phyloP scores from a whole-genome alignment of 2,797 vertebrate genomes.

The Apogon hyalosoma region DNA sequence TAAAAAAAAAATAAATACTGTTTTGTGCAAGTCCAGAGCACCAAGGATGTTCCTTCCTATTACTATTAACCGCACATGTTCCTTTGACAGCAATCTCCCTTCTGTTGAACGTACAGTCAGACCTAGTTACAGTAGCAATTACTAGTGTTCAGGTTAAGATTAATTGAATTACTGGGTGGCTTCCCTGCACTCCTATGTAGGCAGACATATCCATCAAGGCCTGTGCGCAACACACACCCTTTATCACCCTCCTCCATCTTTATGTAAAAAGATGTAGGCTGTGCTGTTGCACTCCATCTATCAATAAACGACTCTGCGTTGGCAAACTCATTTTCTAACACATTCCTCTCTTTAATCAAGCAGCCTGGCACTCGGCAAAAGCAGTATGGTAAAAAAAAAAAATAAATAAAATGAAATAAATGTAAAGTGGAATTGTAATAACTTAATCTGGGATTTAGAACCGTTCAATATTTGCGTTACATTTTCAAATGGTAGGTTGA shows the following conservation, averaged over 20 bases:
- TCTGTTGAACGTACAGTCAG: constrained; percentile 78
- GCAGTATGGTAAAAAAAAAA: constrained; percentile 1
- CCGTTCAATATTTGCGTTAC: constrained; percentile 21
- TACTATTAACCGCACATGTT: constrained; percentile 64
- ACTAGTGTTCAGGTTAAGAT: constrained; percentile 81
- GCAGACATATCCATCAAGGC: constrained; percentile 78
- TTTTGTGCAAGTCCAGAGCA: constrained; percentile 40
- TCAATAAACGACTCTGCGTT: constrained; percentile 67
- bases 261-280: constrained; percentile 72
- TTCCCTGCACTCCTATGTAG: constrained; percentile 68
- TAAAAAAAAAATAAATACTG: constrained; percentile 18
- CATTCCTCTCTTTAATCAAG: constrained; percentile 79
- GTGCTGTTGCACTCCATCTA: constrained; percentile 79
- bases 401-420: constrained; percentile 14
- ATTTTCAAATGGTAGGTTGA: constrained; percentile 29
- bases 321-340: constrained; percentile 80
- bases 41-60: constrained; percentile 52
- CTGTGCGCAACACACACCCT: constrained; percentile 45
- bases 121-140: constrained; percentile 83
- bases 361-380: constrained; percentile 47
- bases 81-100: constrained; percentile 66
- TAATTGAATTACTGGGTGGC: constrained; percentile 83
- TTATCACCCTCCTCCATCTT: constrained; percentile 78
- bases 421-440: neutral
- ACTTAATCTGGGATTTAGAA: neutral